phyloP scores from a whole-genome alignment of 2,888 invertebrate species.

The Drosophila fulvimacula region DNA sequence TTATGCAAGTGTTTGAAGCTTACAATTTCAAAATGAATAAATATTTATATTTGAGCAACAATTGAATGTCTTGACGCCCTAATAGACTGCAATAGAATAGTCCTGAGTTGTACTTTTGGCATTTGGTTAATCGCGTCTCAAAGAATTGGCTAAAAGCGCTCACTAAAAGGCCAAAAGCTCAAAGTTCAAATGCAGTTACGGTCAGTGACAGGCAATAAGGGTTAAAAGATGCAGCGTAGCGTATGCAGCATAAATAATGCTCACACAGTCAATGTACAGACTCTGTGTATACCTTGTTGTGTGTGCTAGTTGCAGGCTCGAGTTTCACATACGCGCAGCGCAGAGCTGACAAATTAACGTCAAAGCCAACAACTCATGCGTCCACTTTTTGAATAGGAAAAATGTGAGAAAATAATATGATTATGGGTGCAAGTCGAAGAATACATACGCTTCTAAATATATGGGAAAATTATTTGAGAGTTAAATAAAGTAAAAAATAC shows the following conservation, averaged over 20 bases:
- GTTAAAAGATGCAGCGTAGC: conserved; percentile 44
- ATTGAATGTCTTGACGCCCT: too few relatives aligned
- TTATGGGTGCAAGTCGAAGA: background rate
- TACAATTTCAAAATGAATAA: background rate
- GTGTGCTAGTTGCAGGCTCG: conserved; percentile 21
- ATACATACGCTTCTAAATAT: background rate
- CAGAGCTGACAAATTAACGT: conserved; percentile 61
- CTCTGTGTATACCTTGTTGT: conserved; percentile 37
- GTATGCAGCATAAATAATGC: conserved; percentile 52
- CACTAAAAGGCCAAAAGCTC: conserved; percentile 6
- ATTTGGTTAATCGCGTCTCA: background rate
- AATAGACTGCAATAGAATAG: background rate
- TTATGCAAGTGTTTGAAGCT: background rate
- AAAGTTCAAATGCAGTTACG: conserved; percentile 16
- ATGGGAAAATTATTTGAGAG: background rate
- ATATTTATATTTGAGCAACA: background rate
- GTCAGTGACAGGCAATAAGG: conserved; percentile 17
- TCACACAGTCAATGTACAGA: background rate
- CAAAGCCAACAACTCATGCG: conserved; percentile 48
- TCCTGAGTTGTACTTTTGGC: background rate
- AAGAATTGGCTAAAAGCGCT: background rate
- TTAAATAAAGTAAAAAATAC: too few relatives aligned
- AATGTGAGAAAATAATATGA: background rate
- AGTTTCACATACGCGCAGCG: conserved; percentile 49
- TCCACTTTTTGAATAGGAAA: conserved; percentile 32